Evolutionary conservation across 30 jellyfish, hydroid and myxozoan species (phyloP), one percentile per base, ranked within the genome.

Genomic region (Morbakka virulenta): DNA sequence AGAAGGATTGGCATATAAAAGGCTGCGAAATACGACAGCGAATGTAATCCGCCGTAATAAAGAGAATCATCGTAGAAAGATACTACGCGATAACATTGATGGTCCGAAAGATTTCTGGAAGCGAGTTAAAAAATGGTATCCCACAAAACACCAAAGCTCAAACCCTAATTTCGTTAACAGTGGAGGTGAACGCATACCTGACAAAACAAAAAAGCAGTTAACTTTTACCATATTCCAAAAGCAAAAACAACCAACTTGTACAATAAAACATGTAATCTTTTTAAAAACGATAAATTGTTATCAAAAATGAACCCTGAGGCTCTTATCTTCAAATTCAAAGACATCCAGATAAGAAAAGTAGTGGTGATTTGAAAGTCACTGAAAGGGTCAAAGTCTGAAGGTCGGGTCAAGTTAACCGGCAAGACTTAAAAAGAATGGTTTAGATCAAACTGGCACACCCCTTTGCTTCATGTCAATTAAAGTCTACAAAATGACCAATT

Each of bases 61-160:
- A 64, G 88, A 82, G 35, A 77, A 77, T 49, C 88, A 77, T 52
- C 27, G 75, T 2, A 69, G 85, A 22, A 24, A 50, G 75, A 70
- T 77, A 72, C n/a, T n/a, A n/a, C n/a, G n/a, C n/a, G n/a, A n/a
- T n/a, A n/a, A n/a, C n/a, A n/a, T n/a, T n/a, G n/a, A 36, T 31
- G 26, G 72, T 0, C 85, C 76, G 29, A 77, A 22, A 29, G 88
- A 64, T 77, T 77, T 77, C 72, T 64, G 88, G 85, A 77, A 62
- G 25, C 85, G 64, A 77, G 72, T 77, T 34, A n/a, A 63, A 77
- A 62, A 0, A 64, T 77, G 88, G 73, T 77, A 64, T 30, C 88
- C 85, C 13, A 12, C 80, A 67, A 1, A 67, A 67, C 33, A 35
- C 80, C 68, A 34, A 67, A 34, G 69, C 27, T 0, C 80, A 67